Percentiles rank a stretch among this genome's conserved stretches.
phyloP scores from a whole-genome alignment of 2,113 vertebrate genomes.

The Carollia perspicillata region DNA sequence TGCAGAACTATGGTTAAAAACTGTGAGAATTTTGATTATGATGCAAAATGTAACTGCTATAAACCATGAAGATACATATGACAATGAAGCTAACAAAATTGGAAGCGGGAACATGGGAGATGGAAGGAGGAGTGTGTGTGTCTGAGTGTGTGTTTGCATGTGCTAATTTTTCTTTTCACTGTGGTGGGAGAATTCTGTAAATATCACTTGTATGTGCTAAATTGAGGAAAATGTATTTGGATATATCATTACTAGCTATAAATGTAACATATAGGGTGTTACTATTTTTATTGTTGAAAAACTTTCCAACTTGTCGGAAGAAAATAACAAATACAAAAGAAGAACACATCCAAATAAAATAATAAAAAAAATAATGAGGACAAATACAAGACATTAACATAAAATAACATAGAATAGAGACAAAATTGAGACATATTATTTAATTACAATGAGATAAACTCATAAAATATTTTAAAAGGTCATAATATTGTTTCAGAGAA shows the following conservation, averaged over 20 bases:
- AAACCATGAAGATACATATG: not conserved
- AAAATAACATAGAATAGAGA: not conserved
- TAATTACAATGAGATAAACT: not conserved
- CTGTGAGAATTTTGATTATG: not conserved
- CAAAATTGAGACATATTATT: not conserved
- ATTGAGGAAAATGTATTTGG: not conserved
- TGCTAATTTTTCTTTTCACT: not conserved
- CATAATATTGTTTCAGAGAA: not conserved
- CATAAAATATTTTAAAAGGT: not conserved
- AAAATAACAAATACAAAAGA: not conserved
- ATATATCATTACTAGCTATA: not conserved
- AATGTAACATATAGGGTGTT: not conserved
- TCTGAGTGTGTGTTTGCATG: too few relatives aligned
- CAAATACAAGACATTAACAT: not conserved
- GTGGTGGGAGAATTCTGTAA: not conserved
- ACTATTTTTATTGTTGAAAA: not conserved
- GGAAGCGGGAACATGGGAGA: not conserved
- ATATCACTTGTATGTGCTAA: not conserved
- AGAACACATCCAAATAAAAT: not conserved
- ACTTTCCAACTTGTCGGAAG: not conserved
- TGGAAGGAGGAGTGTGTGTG: not conserved
- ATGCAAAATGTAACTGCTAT: not conserved
- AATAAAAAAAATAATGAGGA: not conserved
- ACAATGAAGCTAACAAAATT: not conserved
- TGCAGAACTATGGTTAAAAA: slow-evolving; percentile 8